phyloP scores from a whole-genome alignment of 2,888 invertebrate genomes.

The Catocala sponsa region DNA sequence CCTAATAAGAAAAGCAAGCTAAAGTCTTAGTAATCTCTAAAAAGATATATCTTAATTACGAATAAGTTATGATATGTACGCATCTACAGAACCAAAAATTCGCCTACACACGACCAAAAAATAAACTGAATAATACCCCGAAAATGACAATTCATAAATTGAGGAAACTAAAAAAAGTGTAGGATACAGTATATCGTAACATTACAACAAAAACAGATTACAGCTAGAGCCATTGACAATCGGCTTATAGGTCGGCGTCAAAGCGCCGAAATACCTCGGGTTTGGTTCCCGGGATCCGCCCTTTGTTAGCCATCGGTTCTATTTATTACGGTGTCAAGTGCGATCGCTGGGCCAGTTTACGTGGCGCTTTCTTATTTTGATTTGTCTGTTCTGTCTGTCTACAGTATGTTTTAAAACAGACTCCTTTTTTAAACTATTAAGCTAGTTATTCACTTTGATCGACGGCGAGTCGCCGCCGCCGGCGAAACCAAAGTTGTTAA shows the following conservation, averaged over 20 bases:
- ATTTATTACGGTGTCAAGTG: conserved; percentile 82
- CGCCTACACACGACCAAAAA: neutral
- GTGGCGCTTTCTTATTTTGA: conserved; percentile 71
- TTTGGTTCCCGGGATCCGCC: conserved; percentile 41
- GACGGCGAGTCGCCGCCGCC: too few species aligned
- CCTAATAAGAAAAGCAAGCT: too few species aligned
- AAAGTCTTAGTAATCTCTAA: too few species aligned
- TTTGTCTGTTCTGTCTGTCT: conserved; percentile 55
- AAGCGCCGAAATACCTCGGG: conserved; percentile 60
- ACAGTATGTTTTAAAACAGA: conserved; percentile 52
- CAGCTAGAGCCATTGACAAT: conserved; percentile 60
- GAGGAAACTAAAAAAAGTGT: conserved; percentile 35
- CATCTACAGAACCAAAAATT: too few species aligned
- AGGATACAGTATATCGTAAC: conserved; percentile 28
- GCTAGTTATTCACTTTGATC: too few species aligned
- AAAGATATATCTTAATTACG: too few species aligned
- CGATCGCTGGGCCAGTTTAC: conserved; percentile 71
- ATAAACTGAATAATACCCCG: conserved; percentile 18
- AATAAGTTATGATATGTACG: too few species aligned
- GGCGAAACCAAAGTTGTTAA: too few species aligned
- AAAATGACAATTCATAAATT: conserved; percentile 37
- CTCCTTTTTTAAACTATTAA: too few species aligned
- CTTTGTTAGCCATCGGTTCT: conserved; percentile 67
- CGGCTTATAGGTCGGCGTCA: conserved; percentile 62
- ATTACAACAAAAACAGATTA: conserved; percentile 66